Percentiles rank a stretch among this genome's conserved stretches.
These are phyloP conservation scores for Eilema caniola DNA, from an alignment of 2,888 invertebrate species.

Conservation along the genomic window DNA sequence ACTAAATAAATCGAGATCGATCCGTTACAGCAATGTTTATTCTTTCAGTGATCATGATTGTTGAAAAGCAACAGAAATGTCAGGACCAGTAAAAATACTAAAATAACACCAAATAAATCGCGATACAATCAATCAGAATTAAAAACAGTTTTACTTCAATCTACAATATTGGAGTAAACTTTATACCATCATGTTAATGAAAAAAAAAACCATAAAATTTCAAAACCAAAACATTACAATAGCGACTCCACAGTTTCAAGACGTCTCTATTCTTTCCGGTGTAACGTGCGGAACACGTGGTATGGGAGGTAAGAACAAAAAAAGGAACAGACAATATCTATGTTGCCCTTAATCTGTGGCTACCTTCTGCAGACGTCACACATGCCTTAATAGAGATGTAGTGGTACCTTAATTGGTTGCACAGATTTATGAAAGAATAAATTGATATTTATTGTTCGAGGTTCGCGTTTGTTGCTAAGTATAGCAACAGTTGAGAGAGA, in stretches of 20 bases:
- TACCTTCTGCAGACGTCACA: conserved; percentile 36
- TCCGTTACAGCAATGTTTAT: too few species aligned
- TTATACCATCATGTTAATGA: not conserved
- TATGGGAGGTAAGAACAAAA: conserved; percentile 68
- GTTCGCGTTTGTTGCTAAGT: not conserved
- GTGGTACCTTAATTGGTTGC: conserved; percentile 19
- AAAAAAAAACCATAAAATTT: conserved; percentile 7
- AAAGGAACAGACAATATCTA: conserved; percentile 58
- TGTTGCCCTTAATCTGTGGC: conserved; percentile 54
- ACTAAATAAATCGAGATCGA: too few species aligned
- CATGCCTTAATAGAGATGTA: conserved; percentile 41
- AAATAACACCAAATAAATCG: too few species aligned
- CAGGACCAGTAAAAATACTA: too few species aligned
- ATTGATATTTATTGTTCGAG: conserved; percentile 7
- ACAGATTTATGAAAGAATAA: conserved; percentile 17
- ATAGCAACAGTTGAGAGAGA: too few species aligned
- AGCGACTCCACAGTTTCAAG: conserved; percentile 53
- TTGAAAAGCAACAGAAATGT: too few species aligned
- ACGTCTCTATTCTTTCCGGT: conserved; percentile 59
- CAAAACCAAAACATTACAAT: conserved; percentile 13
- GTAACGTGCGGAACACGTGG: conserved; percentile 81
- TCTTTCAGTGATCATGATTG: too few species aligned
- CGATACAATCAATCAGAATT: not conserved
- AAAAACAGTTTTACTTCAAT: not conserved
- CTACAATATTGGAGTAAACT: not conserved